A percentile compares a stretch with the other conserved stretches of the same genome.
Evolutionary conservation across 2,888 invertebrate genomes (phyloP).

Genomic region (Sarcophaga subvicina): DNA sequence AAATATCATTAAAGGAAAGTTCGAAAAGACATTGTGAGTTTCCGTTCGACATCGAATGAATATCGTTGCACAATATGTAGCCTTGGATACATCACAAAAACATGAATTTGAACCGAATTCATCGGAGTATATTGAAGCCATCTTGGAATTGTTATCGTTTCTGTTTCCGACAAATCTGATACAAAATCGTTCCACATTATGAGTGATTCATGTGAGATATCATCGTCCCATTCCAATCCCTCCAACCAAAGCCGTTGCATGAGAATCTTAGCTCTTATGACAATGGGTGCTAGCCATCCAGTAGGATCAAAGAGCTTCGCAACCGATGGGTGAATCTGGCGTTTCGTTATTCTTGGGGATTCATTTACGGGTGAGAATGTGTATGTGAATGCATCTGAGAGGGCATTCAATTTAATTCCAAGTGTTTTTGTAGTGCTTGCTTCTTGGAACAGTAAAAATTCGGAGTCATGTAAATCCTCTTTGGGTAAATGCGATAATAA

Average conservation of each 20-base stretch:
- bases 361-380: neutral
- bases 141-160: no score
- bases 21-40: no score
- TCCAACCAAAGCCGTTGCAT: slow-evolving; percentile 60
- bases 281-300: slow-evolving; percentile 46
- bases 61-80: no score
- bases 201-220: no score
- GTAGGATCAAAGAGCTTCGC: slow-evolving; percentile 30
- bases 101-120: no score
- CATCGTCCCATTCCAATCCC: no score
- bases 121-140: no score
- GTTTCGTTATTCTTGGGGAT: neutral
- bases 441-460: slow-evolving; percentile 24
- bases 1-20: no score
- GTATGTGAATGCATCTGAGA: slow-evolving; percentile 21
- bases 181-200: no score
- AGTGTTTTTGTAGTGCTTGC: slow-evolving; percentile 34
- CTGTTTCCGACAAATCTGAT: no score
- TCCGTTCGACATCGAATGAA: no score
- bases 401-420: slow-evolving; percentile 39
- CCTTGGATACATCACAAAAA: no score
- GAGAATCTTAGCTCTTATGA: slow-evolving; percentile 49
- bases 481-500: neutral
- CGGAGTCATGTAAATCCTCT: slow-evolving; percentile 12
- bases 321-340: neutral